These are phyloP conservation scores for Hylaeus anthracinus DNA, from an alignment of 1,140 invertebrate species.

Conservation along the genomic window DNA sequence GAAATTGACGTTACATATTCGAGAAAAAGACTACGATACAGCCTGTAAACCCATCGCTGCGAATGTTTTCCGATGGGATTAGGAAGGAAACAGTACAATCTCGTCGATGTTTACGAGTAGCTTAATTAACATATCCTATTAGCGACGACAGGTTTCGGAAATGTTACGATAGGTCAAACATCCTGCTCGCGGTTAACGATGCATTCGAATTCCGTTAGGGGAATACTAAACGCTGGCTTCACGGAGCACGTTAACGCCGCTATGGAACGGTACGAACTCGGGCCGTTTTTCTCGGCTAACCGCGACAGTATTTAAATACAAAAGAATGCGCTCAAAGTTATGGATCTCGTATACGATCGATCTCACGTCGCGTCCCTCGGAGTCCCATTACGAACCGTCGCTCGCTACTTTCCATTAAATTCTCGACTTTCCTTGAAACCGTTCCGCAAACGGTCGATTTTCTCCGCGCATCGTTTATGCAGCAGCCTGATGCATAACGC, in stretches of 20 bases:
- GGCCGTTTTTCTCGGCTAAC: background rate
- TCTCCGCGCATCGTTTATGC: background rate
- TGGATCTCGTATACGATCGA: conserved; percentile 17
- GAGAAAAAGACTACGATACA: too few relatives aligned
- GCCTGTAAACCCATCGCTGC: too few relatives aligned
- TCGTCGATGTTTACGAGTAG: background rate
- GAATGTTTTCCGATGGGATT: background rate
- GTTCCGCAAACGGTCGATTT: background rate
- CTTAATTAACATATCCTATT: conserved; percentile 31
- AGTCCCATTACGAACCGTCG: too few relatives aligned
- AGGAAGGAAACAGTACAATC: background rate
- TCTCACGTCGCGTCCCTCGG: background rate
- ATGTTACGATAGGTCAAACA: conserved; percentile 37
- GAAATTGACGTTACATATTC: too few relatives aligned
- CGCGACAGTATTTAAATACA: conserved; percentile 26
- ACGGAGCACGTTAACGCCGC: background rate
- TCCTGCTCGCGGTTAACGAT: conserved; percentile 22
- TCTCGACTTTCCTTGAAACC: background rate
- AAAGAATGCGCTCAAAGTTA: background rate
- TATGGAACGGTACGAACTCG: background rate
- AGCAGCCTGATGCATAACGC: background rate
- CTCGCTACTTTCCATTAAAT: background rate
- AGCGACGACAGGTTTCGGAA: conserved; percentile 20
- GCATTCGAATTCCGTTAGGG: conserved; percentile 5
- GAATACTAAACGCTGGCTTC: background rate